Conservation (phyloP, 2,113 vertebrate species). For the Tinamus guttatus region DNA sequence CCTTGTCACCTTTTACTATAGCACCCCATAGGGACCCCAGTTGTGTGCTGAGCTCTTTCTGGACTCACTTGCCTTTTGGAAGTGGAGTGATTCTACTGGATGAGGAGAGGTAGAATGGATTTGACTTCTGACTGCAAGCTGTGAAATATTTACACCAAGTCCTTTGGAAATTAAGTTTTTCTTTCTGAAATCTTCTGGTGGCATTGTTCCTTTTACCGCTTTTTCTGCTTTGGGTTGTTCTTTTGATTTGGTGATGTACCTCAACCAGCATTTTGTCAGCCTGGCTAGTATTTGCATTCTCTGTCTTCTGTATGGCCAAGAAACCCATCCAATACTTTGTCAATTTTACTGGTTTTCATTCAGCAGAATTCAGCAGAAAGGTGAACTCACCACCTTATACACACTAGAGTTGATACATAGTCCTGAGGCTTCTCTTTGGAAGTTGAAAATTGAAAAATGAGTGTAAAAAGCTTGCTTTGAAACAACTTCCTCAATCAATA, state of each 20-base stretch:
- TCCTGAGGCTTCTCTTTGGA: not conserved
- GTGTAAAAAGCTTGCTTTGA: not conserved
- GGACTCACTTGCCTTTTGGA: not conserved
- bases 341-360: not conserved
- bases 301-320: not conserved
- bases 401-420: not conserved
- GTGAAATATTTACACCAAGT: not conserved
- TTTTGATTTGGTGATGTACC: not conserved
- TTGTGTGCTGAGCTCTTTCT: rapidly evolving
- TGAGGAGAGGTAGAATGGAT: not conserved
- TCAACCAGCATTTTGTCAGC: not conserved
- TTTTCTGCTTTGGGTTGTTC: not conserved
- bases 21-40: rapidly evolving
- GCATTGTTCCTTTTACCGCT: not conserved
- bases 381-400: not conserved
- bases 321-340: not conserved
- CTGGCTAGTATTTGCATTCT: not conserved
- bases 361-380: not conserved
- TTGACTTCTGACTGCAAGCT: not conserved
- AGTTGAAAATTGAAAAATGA: not conserved
- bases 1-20: not conserved
- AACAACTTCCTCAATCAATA: not conserved
- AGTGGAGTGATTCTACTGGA: not conserved
- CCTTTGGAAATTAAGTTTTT: not conserved
- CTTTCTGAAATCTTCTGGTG: not conserved